phyloP scores from a whole-genome alignment of 2,797 vertebrate species.

The Oreonectes daqikongensis region DNA sequence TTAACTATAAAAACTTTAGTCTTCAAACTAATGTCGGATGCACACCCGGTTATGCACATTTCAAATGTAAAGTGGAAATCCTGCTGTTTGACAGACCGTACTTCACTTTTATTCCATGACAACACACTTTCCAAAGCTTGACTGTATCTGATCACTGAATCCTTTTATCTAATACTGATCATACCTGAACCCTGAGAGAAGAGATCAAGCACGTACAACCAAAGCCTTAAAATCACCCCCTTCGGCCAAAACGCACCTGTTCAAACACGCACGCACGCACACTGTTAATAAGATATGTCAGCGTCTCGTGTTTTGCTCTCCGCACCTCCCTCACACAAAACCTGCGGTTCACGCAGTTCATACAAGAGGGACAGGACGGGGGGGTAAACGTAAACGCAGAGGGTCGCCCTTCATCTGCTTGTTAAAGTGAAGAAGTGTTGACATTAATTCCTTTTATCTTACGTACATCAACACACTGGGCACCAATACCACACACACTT shows the following conservation, averaged over 20 bases:
- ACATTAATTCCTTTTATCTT: constrained; percentile 38
- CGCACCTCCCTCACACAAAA: constrained; percentile 54
- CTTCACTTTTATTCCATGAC: background rate
- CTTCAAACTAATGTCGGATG: background rate
- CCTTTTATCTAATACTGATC: constrained; percentile 28
- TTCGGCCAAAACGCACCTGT: constrained; percentile 70
- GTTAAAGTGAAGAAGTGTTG: constrained; percentile 40
- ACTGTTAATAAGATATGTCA: constrained; percentile 57
- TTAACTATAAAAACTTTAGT: background rate
- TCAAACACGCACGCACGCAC: constrained; percentile 65
- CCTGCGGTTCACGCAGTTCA: constrained; percentile 31
- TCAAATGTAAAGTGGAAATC: constrained; percentile 12
- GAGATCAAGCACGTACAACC: constrained; percentile 48
- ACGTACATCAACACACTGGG: constrained; percentile 22
- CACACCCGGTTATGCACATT: background rate
- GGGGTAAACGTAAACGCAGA: constrained; percentile 35
- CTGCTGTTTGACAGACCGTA: background rate
- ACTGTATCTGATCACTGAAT: constrained; percentile 8
- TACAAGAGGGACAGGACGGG: constrained; percentile 22
- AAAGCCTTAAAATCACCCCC: constrained; percentile 34
- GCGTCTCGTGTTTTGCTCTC: constrained; percentile 44
- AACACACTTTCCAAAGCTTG: constrained; percentile 10
- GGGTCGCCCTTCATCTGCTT: constrained; percentile 27
- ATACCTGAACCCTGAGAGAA: constrained; percentile 42
- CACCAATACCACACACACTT: constrained; percentile 7